phyloP scores from a whole-genome alignment of 1,140 invertebrate species.

The Panulirus ornatus region DNA sequence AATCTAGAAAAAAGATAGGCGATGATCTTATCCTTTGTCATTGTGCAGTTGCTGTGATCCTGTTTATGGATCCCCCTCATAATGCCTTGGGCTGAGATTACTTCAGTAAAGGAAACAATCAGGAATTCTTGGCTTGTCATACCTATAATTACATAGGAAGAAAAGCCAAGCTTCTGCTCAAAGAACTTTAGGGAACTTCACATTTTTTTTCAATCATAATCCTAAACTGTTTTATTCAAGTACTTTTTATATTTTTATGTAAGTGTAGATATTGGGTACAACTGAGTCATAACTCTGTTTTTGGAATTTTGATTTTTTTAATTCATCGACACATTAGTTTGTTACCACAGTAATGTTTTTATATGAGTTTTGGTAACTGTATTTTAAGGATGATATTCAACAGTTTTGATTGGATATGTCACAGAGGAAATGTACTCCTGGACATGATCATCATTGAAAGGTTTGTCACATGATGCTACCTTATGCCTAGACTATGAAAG shows the following conservation, averaged over 20 bases:
- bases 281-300: background rate
- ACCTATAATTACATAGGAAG: background rate
- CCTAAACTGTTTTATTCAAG: conserved; percentile 14
- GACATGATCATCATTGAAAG: conserved; percentile 3
- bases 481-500: background rate
- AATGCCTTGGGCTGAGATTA: conserved; percentile 1
- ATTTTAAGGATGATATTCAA: conserved; percentile 21
- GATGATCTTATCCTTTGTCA: conserved; percentile 15
- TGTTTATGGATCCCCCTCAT: background rate
- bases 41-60: background rate
- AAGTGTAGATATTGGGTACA: conserved; percentile 21
- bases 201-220: conserved; percentile 3
- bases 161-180: conserved; percentile 48
- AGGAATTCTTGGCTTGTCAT: background rate
- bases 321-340: background rate
- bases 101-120: background rate
- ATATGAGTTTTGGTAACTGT: background rate
- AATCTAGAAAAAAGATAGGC: background rate
- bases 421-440: conserved; percentile 11
- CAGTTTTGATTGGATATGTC: background rate
- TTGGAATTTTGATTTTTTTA: background rate
- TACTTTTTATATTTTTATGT: conserved; percentile 19
- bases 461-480: background rate
- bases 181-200: conserved; percentile 28
- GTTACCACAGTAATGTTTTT: background rate